phyloP scores from a whole-genome alignment of 1,140 invertebrate species.

The Eupeodes corollae region DNA sequence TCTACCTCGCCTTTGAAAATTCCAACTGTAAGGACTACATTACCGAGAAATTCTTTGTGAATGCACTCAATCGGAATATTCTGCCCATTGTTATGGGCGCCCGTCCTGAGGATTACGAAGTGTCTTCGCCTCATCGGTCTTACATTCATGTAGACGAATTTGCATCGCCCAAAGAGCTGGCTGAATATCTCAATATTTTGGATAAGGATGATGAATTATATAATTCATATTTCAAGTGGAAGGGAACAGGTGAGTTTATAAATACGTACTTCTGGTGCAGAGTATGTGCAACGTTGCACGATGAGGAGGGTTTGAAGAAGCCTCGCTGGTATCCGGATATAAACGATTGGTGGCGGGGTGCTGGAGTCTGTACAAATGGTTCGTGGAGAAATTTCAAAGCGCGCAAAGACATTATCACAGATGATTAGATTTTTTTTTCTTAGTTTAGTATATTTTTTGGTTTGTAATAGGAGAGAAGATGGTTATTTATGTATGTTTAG shows the following conservation, averaged over 20 bases:
- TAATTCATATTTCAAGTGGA: slow-evolving; percentile 89
- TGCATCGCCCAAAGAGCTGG: slow-evolving; percentile 68
- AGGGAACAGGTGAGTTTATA: slow-evolving; percentile 85
- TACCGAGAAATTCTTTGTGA: slow-evolving; percentile 94
- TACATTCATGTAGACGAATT: slow-evolving; percentile 93
- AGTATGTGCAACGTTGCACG: slow-evolving; percentile 81
- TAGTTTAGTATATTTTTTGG: not conserved
- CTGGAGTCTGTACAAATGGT: slow-evolving; percentile 53
- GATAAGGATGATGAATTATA: slow-evolving; percentile 79
- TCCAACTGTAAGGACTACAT: slow-evolving; percentile 94
- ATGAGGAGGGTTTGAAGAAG: slow-evolving; percentile 45
- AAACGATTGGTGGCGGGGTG: slow-evolving; percentile 77
- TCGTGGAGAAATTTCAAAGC: slow-evolving; percentile 52
- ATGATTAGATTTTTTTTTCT: slow-evolving; percentile 19
- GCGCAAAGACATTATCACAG: slow-evolving; percentile 34
- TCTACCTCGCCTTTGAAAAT: slow-evolving; percentile 95
- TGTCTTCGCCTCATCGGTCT: slow-evolving; percentile 74
- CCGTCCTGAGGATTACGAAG: slow-evolving; percentile 75
- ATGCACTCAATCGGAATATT: slow-evolving; percentile 79
- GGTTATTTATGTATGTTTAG: slow-evolving; percentile 2
- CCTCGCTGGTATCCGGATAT: slow-evolving; percentile 64
- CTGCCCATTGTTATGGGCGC: slow-evolving; percentile 95
- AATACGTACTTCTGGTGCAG: slow-evolving; percentile 94
- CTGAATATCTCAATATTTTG: slow-evolving; percentile 70
- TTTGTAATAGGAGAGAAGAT: slow-evolving; percentile 10